Percentiles rank a stretch among this genome's conserved stretches.
Evolutionary conservation across 2,113 vertebrate species (phyloP).

Genomic region (Seriola aureovittata): DNA sequence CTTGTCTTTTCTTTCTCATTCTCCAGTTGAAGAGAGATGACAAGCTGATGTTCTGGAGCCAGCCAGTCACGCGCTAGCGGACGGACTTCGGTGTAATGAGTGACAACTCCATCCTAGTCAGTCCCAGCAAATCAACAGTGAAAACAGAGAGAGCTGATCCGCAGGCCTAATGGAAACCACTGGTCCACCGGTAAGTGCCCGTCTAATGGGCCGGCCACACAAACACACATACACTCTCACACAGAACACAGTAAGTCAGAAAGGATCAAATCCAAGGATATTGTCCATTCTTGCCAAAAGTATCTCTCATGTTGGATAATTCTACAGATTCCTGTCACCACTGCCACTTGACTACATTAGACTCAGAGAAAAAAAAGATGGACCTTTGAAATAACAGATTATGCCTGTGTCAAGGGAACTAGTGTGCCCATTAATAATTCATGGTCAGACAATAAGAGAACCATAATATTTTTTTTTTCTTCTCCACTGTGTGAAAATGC

Average conservation of each 20-base stretch:
- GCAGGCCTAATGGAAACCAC: slow-evolving; percentile 48
- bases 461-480: slow-evolving; percentile 72
- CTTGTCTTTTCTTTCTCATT: slow-evolving; percentile 23
- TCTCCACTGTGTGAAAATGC: slow-evolving; percentile 55
- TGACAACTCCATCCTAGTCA: slow-evolving; percentile 61
- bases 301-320: slow-evolving; percentile 33
- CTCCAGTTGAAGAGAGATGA: slow-evolving; percentile 36
- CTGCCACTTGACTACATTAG: neutral
- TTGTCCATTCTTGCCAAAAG: slow-evolving; percentile 7
- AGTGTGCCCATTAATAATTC: slow-evolving; percentile 80
- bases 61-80: slow-evolving; percentile 41
- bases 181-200: slow-evolving; percentile 37
- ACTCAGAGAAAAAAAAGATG: slow-evolving; percentile 49
- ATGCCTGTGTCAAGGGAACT: slow-evolving; percentile 61
- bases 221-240: slow-evolving; percentile 5
- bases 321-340: slow-evolving; percentile 29
- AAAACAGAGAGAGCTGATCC: slow-evolving; percentile 58
- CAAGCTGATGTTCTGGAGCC: slow-evolving; percentile 48
- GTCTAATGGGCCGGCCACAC: slow-evolving; percentile 47
- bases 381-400: slow-evolving; percentile 69
- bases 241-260: slow-evolving; percentile 8
- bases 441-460: slow-evolving; percentile 72
- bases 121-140: slow-evolving; percentile 50
- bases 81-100: slow-evolving; percentile 45
- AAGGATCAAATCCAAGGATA: slow-evolving; percentile 18